phyloP scores from a whole-genome alignment of 2,888 invertebrate species.

The Catocala nupta region DNA sequence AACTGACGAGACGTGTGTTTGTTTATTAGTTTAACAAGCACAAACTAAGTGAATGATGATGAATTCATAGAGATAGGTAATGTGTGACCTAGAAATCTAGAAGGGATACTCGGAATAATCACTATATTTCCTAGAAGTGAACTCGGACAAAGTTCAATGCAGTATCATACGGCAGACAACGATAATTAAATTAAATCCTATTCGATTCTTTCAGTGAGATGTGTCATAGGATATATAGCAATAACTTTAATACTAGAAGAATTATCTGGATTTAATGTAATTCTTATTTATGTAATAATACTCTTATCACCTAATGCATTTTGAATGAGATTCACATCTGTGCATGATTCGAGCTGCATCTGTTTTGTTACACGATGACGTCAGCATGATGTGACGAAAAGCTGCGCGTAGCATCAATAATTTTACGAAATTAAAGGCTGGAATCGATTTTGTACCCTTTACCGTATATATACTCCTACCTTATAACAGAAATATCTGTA shows the following conservation, averaged over 20 bases:
- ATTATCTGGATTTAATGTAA: too few species aligned
- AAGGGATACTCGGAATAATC: neutral
- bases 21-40: too few species aligned
- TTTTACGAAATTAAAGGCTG: conserved; percentile 6
- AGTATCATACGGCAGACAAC: neutral
- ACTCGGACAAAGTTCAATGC: neutral
- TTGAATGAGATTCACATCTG: conserved; percentile 8
- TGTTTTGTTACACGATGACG: conserved; percentile 12
- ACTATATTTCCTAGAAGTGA: neutral
- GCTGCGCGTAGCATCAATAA: conserved; percentile 15
- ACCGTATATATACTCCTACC: neutral
- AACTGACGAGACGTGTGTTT: too few species aligned
- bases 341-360: conserved; percentile 2
- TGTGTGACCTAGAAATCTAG: neutral
- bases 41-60: too few species aligned
- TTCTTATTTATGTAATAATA: neutral
- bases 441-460: neutral
- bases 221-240: too few species aligned
- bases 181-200: too few species aligned
- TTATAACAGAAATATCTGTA: neutral
- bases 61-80: too few species aligned
- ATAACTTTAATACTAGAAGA: too few species aligned
- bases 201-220: too few species aligned
- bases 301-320: neutral
- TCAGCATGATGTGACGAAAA: conserved; percentile 5